These are phyloP conservation scores for Blastobasis adustella DNA, from an alignment of 2,888 invertebrate species.

Conservation along the genomic window DNA sequence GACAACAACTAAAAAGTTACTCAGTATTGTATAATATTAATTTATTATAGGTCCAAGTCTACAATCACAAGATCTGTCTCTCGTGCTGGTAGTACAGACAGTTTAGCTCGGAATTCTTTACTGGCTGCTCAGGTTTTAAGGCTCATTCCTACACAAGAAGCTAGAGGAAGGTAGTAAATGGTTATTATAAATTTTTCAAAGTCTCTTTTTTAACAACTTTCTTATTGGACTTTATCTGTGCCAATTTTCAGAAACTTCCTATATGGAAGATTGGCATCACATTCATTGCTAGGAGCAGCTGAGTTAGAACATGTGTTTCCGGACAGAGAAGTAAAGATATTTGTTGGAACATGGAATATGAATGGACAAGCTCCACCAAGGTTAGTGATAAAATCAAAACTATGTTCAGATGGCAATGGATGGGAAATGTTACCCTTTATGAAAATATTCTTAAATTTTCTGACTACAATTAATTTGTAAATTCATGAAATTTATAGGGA, in stretches of 20 bases:
- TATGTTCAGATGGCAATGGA: neutral
- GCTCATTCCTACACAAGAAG: constrained; percentile 88
- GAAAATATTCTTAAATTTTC: constrained; percentile 4
- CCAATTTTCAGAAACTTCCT: constrained; percentile 81
- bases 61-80: constrained; percentile 57
- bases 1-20: neutral
- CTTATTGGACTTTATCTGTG: constrained; percentile 2
- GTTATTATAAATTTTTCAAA: neutral
- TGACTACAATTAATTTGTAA: neutral
- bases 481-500: constrained; percentile 68
- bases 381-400: constrained; percentile 54
- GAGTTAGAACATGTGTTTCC: constrained; percentile 92
- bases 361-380: constrained; percentile 90
- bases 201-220: neutral
- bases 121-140: constrained; percentile 87
- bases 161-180: constrained; percentile 78
- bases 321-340: constrained; percentile 87
- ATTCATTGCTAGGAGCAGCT: constrained; percentile 86
- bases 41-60: constrained; percentile 45
- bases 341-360: constrained; percentile 98
- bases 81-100: constrained; percentile 76
- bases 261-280: constrained; percentile 86
- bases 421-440: neutral
- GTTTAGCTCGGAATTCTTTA: constrained; percentile 82
- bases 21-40: neutral